phyloP scores from a whole-genome alignment of 2,113 vertebrate species.

The Pseudorhombus dupliciocellatus region DNA sequence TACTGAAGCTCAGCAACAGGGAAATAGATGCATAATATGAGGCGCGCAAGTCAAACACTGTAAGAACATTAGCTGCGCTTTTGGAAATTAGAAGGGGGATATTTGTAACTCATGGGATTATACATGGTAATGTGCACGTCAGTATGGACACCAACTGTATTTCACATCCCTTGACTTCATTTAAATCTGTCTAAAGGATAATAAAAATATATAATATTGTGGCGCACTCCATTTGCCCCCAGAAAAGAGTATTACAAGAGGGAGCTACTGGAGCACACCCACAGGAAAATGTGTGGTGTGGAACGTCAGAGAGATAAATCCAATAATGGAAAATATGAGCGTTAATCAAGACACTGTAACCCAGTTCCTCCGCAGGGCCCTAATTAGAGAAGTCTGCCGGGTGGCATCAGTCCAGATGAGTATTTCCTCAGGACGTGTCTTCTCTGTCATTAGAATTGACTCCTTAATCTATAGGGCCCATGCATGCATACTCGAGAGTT shows the following conservation, averaged over 20 bases:
- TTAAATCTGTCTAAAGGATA: conserved; percentile 18
- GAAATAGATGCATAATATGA: conserved; percentile 12
- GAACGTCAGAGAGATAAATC: conserved; percentile 51
- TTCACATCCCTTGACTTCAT: conserved; percentile 1
- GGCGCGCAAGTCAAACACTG: conserved; percentile 25
- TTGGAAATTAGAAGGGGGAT: conserved; percentile 20
- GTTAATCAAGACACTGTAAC: conserved; percentile 61
- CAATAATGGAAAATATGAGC: conserved; percentile 57
- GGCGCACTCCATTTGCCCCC: not conserved
- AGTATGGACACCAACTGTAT: not conserved
- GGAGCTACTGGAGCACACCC: conserved; percentile 27
- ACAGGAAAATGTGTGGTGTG: conserved; percentile 41
- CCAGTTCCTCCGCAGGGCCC: conserved; percentile 49
- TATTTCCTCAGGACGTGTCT: conserved; percentile 22
- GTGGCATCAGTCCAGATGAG: conserved; percentile 42
- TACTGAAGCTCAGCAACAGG: conserved; percentile 6
- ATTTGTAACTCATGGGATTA: conserved; percentile 16
- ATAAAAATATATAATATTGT: conserved; percentile 6
- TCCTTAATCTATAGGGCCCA: conserved; percentile 21
- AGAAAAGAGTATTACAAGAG: conserved; percentile 8
- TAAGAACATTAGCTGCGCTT: conserved; percentile 47
- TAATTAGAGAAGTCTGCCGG: conserved; percentile 54
- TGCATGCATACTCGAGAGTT: not conserved
- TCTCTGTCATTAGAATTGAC: conserved; percentile 15
- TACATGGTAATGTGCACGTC: not conserved